Percentiles rank a stretch among this genome's conserved stretches.
Conservation (phyloP, 2,888 invertebrate genomes). For the Parnassius apollo region DNA sequence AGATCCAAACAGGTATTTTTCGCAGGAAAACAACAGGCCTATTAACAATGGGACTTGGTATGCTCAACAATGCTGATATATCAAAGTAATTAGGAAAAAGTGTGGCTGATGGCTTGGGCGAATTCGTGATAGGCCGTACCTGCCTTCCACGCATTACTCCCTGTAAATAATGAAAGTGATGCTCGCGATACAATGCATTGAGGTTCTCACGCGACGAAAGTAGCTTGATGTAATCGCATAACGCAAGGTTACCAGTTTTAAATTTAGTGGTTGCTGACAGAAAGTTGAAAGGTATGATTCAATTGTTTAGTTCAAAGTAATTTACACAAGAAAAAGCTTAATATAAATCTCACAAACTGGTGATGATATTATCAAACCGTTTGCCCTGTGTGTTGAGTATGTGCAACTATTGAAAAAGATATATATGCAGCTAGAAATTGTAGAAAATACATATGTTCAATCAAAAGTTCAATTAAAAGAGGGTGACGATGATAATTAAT, state of each 20-base stretch:
- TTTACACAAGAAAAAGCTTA: too few relatives aligned
- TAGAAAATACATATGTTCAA: too few relatives aligned
- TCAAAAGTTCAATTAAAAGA: too few relatives aligned
- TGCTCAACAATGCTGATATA: conserved; percentile 19
- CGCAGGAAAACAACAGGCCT: not conserved
- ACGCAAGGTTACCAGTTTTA: conserved; percentile 32
- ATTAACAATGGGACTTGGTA: conserved; percentile 13
- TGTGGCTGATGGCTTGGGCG: conserved; percentile 12
- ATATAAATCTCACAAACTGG: too few relatives aligned
- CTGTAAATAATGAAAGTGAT: conserved; percentile 69
- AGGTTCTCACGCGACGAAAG: conserved; percentile 76
- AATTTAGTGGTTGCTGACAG: too few relatives aligned
- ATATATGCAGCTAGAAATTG: too few relatives aligned
- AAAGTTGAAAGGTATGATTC: too few relatives aligned
- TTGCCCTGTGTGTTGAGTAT: too few relatives aligned
- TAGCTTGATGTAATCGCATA: conserved; percentile 58
- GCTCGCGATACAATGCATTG: conserved; percentile 49
- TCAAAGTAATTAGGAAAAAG: conserved; percentile 24
- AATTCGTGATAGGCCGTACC: conserved; percentile 28
- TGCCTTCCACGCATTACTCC: conserved; percentile 39
- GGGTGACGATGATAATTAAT: too few relatives aligned
- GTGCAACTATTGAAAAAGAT: too few relatives aligned
- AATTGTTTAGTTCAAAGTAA: too few relatives aligned
- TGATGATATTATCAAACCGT: too few relatives aligned
- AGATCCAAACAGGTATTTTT: conserved; percentile 2